A percentile compares a stretch with the other conserved stretches of the same genome.
Evolutionary conservation across 64 coral and sea anemone genomes (phyloP).

Genomic region (Dendronephthya gigantea): DNA sequence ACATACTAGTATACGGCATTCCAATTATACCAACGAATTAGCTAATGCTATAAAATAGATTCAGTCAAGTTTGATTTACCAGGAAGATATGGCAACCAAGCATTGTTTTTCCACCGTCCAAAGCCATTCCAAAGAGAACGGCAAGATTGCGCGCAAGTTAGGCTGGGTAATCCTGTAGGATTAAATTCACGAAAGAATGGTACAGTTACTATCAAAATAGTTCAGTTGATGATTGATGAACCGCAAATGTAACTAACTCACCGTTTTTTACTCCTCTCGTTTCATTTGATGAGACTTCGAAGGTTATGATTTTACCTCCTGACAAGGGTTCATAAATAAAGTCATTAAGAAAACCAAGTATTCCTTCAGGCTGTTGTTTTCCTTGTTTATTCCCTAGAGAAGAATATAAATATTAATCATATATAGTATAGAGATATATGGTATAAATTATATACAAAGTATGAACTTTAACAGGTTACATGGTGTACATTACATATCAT

Average conservation of each 20-base stretch:
- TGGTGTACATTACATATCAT: no score
- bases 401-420: not conserved
- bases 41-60: not conserved
- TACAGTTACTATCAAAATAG: not conserved
- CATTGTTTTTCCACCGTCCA: slow-evolving; percentile 37
- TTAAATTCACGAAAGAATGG: not conserved
- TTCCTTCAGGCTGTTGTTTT: not conserved
- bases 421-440: not conserved
- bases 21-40: no score
- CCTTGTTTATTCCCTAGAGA: not conserved
- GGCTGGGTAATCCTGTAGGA: not conserved
- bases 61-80: not conserved
- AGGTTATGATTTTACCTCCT: not conserved
- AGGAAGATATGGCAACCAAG: slow-evolving; percentile 31
- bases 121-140: no score
- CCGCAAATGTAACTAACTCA: not conserved
- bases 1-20: no score
- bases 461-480: no score
- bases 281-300: not conserved
- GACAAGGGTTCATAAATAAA: not conserved
- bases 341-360: not conserved
- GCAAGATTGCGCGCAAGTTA: no score
- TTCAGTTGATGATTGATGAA: no score
- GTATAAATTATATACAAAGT: no score
- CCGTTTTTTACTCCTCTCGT: not conserved